phyloP scores from a whole-genome alignment of 2,113 vertebrate species.

The Natator depressus region DNA sequence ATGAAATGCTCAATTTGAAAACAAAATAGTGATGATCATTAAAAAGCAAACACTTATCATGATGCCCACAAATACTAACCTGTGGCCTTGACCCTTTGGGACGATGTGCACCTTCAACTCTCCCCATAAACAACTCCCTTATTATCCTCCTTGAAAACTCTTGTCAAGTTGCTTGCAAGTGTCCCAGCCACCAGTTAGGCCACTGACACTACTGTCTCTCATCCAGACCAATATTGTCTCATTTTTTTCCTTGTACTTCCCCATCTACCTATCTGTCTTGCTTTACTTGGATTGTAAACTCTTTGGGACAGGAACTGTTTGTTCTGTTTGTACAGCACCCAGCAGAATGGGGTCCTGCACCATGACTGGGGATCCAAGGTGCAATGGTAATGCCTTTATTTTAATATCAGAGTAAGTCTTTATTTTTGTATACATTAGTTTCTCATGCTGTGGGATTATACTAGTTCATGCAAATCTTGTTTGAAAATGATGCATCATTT shows the following conservation, averaged over 20 bases:
- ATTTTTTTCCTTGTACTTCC: background rate
- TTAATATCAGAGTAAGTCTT: background rate
- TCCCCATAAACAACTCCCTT: background rate
- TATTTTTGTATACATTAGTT: background rate
- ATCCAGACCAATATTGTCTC: background rate
- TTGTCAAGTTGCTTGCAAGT: no score
- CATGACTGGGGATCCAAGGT: background rate
- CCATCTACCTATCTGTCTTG: constrained; percentile 56
- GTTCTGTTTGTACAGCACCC: background rate
- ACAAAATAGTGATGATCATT: background rate
- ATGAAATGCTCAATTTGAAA: background rate
- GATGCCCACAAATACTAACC: background rate
- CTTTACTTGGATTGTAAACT: background rate
- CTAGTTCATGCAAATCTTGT: background rate
- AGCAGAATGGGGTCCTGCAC: background rate
- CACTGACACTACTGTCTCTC: background rate
- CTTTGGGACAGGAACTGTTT: background rate
- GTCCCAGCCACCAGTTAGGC: background rate
- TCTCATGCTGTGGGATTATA: background rate
- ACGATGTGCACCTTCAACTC: background rate
- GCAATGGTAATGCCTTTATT: background rate
- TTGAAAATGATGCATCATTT: background rate
- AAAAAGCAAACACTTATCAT: background rate
- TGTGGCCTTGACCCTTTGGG: background rate
- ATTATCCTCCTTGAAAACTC: background rate